Evolutionary conservation across 2,113 vertebrate species (phyloP), one percentile per base, ranked within the genome.

Genomic region (Bostrychus sinensis): DNA sequence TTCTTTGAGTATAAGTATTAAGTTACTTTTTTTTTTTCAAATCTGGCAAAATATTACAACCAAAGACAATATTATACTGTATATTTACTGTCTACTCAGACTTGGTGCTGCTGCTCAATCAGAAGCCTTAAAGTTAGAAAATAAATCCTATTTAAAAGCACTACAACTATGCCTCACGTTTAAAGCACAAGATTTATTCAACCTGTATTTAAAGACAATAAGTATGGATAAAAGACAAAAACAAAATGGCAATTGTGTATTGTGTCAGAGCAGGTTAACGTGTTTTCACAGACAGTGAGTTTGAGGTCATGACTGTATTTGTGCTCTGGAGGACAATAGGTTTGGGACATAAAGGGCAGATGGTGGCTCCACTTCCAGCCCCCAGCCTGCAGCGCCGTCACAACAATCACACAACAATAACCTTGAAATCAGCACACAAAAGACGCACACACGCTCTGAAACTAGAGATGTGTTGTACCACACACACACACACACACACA

Each of bases 261-360:
- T 14, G 11, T 25, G 45, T 48, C 45, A 25, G 22, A 2, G 20
- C 45, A 5, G 13, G 25, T 48, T 48, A 48, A 48, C 22, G n/a
- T 17, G 48, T 23, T 28, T 14, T 30, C 16, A 9, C 48, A 51
- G 48, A 51, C 48, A 9, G 25, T 16, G 46, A 12, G 57, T 23
- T 9, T 54, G 61, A 60, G 70, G 74, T 77, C 64, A 65, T 20
- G 56, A 46, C 6, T 45, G 56, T 54, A 34, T 30, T 45, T 46
- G 39, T 56, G 62, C 69, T 61, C 65, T 51, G 38, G 3, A 32
- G 50, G 62, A 89, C 86, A 89, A 89, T 86, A 39, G 85, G 80
- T 63, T 38, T 39, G 14, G 48, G 70, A 14, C 45, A 78, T 61
- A 86, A 90, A 72, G 77, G 81, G 80, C 86, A 88, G 85, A 89